Conservation (phyloP, 2,888 invertebrate genomes). For the Antitype chi region DNA sequence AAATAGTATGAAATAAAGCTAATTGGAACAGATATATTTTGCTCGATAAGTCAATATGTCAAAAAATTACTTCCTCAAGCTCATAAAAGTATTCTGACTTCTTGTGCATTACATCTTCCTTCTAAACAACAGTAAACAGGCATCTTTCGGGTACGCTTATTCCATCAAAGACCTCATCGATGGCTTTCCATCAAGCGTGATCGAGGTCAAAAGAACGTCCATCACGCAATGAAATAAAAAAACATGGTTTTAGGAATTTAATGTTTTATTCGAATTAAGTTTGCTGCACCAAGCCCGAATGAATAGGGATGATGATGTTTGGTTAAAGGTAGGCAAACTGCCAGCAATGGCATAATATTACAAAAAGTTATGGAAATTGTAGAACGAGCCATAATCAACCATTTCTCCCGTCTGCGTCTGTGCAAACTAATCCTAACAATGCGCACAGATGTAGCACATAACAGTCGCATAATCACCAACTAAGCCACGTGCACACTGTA, state of each 20-base stretch:
- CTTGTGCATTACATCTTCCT: no score
- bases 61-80: no score
- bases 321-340: background rate
- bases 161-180: no score
- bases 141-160: no score
- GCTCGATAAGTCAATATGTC: no score
- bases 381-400: background rate
- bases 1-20: no score
- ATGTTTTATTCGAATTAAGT: background rate
- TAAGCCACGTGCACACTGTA: conserved; percentile 55
- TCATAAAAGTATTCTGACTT: no score
- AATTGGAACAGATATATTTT: no score
- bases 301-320: background rate
- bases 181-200: no score
- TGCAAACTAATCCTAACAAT: conserved; percentile 43
- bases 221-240: no score
- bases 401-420: background rate
- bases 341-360: background rate
- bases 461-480: conserved; percentile 30
- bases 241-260: background rate
- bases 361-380: background rate
- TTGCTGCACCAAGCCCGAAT: background rate
- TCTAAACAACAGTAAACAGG: no score
- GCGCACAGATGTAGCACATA: conserved; percentile 47
- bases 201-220: no score